These are phyloP conservation scores for Fistularia tabacaria DNA, from an alignment of 2,797 vertebrate species.

Conservation along the genomic window DNA sequence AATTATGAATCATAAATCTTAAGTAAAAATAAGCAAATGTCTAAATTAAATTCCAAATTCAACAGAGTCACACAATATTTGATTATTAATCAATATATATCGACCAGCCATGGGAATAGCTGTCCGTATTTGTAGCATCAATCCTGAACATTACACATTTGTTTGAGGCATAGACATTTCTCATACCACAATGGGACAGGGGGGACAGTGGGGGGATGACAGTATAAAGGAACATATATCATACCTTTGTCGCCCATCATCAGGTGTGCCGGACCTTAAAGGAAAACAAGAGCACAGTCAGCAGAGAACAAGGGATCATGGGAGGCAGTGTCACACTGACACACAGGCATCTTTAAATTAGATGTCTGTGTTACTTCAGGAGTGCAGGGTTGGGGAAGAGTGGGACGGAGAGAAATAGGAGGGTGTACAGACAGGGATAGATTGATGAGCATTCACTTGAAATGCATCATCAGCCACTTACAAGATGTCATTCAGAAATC, in stretches of 20 bases:
- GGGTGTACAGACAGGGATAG: slow-evolving; percentile 66
- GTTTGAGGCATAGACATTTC: slow-evolving; percentile 18
- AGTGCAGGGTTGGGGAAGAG: slow-evolving; percentile 45
- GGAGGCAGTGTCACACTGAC: slow-evolving; percentile 85
- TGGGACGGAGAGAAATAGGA: slow-evolving; percentile 42
- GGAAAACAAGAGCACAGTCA: slow-evolving; percentile 99
- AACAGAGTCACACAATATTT: background rate
- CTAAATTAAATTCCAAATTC: background rate
- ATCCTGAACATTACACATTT: slow-evolving; percentile 34
- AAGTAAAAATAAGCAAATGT: too few relatives aligned
- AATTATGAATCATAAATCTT: too few relatives aligned
- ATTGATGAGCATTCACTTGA: slow-evolving; percentile 83
- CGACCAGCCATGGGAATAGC: slow-evolving; percentile 22
- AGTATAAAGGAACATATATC: slow-evolving; percentile 90
- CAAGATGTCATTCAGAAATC: slow-evolving; percentile 55
- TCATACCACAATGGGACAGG: slow-evolving; percentile 42
- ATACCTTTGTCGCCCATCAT: slow-evolving; percentile 99
- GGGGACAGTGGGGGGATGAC: slow-evolving; percentile 63
- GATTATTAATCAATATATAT: too few relatives aligned
- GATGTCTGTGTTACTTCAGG: slow-evolving; percentile 78
- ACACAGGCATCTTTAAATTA: slow-evolving; percentile 84
- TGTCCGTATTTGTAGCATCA: slow-evolving; percentile 57
- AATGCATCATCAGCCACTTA: slow-evolving; percentile 83
- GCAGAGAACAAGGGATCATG: slow-evolving; percentile 93
- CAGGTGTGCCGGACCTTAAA: slow-evolving; percentile 99